Percentiles rank a stretch among this genome's conserved stretches.
These are phyloP conservation scores for Pachliopta kotzebuea DNA, from an alignment of 2,888 invertebrate species.

Conservation along the genomic window DNA sequence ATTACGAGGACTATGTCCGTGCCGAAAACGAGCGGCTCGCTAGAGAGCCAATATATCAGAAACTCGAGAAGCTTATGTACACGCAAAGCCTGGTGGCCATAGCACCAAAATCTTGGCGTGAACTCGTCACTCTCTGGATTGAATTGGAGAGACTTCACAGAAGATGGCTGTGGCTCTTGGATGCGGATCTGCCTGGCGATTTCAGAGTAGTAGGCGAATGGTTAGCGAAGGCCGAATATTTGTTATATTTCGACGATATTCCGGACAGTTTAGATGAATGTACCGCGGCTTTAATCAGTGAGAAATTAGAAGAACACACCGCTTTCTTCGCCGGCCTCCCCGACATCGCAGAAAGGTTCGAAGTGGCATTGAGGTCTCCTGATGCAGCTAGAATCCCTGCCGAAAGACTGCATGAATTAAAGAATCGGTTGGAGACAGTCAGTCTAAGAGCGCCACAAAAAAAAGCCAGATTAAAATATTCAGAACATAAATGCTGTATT, in stretches of 20 bases:
- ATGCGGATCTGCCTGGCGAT: conserved; percentile 91
- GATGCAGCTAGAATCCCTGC: conserved; percentile 86
- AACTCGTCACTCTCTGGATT: conserved; percentile 90
- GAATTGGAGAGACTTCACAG: conserved; percentile 88
- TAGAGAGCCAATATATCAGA: conserved; percentile 86
- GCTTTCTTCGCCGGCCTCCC: conserved; percentile 93
- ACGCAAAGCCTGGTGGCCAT: conserved; percentile 90
- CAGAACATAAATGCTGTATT: conserved; percentile 96
- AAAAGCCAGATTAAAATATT: conserved; percentile 91
- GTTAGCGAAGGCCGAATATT: conserved; percentile 92
- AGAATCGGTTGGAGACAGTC: conserved; percentile 86
- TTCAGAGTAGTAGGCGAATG: conserved; percentile 93
- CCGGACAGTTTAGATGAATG: conserved; percentile 93
- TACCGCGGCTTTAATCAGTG: conserved; percentile 92
- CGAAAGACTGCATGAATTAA: conserved; percentile 91
- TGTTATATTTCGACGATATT: conserved; percentile 90
- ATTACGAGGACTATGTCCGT: conserved; percentile 89
- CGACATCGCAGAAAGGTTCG: conserved; percentile 87
- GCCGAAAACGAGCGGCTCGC: conserved; percentile 89
- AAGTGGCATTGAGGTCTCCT: conserved; percentile 85
- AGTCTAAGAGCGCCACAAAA: conserved; percentile 89
- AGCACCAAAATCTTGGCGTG: conserved; percentile 92
- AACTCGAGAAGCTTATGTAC: conserved; percentile 89
- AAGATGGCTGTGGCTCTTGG: conserved; percentile 94
- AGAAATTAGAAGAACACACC: conserved; percentile 93